Base-by-base conservation (phyloP, 1,140 invertebrate species). In the Sycobia sp. region DNA sequence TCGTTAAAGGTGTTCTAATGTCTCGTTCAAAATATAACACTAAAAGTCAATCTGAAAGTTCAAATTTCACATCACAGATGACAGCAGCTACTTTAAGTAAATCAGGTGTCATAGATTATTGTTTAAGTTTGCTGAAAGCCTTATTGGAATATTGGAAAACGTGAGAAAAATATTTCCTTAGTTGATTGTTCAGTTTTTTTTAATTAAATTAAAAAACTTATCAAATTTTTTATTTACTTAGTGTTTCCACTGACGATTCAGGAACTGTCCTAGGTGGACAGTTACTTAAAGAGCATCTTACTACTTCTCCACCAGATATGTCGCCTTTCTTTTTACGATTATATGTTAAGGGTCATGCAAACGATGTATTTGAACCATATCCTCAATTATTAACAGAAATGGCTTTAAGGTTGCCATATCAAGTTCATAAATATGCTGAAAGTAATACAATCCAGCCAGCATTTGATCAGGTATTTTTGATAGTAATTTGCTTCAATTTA, bases 381-480 rank as follows among this genome's bases (percentile, higher is more conserved):
- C 92, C 94, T 5, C 91, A 95, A 61, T 83, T 98, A 9, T 82
- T 98, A 2, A 97, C 96, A 36, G 96, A 98, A 83, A 96, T 98
- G 87, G 91, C 94, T 3, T 82, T 98, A 4, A 86, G 96, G 47
- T 79, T 99, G 23, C 95, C 96, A 0, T 98, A 97, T 78, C 96
- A 98, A 85, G 91, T 98, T 22, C 86, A 92, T 69, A 91, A 91
- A 69, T 87, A 87, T 72, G 88, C 83, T 7, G 88, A 89, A 69
- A 86, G 79, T 77, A 69, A 76, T 69, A 72, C 82, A 72, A 58
- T 84, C 79, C 76, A 85, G 43, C 75, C 80, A 57, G 84, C 76
- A 34, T 89, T 85, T 62, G 85, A 87, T 69, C 82, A 83, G 72
- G 80, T 82, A 71, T 53, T 41, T 25, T 8, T 51, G n/a, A 16